Evolutionary conservation across 2,797 vertebrate genomes (phyloP).

Genomic region (Helicolenus hilgendorfi): DNA sequence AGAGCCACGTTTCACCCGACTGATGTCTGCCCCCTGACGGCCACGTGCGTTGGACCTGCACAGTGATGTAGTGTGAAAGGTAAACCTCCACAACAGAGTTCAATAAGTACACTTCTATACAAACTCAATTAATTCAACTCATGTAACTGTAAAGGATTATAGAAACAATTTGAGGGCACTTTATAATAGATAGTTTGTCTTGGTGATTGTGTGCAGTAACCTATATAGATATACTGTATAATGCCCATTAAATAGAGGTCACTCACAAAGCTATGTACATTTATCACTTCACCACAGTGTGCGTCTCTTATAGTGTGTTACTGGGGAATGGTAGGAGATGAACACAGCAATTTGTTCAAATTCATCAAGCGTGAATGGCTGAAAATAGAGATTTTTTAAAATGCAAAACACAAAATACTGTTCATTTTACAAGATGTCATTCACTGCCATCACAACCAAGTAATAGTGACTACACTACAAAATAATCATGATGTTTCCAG

Average conservation of each 20-base stretch:
- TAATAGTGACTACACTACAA: not conserved
- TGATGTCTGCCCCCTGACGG: conserved; percentile 83
- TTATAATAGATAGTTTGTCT: not conserved
- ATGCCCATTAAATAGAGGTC: not conserved
- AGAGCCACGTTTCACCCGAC: conserved; percentile 55
- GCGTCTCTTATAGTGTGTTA: not conserved
- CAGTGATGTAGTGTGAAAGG: not conserved
- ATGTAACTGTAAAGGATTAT: not conserved
- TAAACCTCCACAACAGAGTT: not conserved
- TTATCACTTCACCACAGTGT: not conserved
- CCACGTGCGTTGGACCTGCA: conserved; percentile 61
- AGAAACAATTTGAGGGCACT: not conserved
- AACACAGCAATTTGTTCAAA: not conserved
- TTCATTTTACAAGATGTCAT: not conserved
- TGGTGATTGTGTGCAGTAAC: not conserved
- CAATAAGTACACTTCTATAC: not conserved
- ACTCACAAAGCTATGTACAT: not conserved
- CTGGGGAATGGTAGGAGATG: not conserved
- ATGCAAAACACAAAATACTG: not conserved
- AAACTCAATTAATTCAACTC: not conserved
- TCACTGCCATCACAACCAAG: not conserved
- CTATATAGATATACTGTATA: not conserved
- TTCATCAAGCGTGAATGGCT: not conserved
- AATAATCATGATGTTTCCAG: not conserved
- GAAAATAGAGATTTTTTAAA: not conserved